These are phyloP conservation scores for Didymodactylos carnosus DNA, from an alignment of 2,888 invertebrate species.

Conservation along the genomic window DNA sequence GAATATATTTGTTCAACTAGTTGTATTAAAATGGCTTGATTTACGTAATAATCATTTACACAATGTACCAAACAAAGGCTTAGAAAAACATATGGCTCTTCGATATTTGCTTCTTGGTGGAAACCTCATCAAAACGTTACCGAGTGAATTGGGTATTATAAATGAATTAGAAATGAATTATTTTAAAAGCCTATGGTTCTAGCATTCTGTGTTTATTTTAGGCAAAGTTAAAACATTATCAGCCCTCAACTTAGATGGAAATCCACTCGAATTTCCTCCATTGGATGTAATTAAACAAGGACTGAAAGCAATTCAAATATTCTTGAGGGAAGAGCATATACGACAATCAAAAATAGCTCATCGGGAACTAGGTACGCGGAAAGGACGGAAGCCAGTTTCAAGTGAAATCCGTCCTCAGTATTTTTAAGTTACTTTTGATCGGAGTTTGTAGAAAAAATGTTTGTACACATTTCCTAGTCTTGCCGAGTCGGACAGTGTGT, in stretches of 20 bases:
- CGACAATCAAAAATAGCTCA: background rate
- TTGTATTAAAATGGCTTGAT: slow-evolving; percentile 29
- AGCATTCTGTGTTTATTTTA: slow-evolving; percentile 16
- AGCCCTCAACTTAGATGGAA: slow-evolving; percentile 28
- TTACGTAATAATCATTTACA: slow-evolving; percentile 24
- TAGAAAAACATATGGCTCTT: slow-evolving; percentile 24
- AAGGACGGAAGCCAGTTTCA: no score
- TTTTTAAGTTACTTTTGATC: no score
- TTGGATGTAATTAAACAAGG: slow-evolving; percentile 26
- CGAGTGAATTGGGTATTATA: slow-evolving; percentile 27
- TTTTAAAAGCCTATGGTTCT: background rate
- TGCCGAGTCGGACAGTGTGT: no score
- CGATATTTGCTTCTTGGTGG: slow-evolving; percentile 27
- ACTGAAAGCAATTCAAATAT: slow-evolving; percentile 23
- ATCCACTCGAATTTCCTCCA: slow-evolving; percentile 31
- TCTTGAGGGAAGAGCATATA: slow-evolving; percentile 22
- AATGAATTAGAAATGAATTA: background rate
- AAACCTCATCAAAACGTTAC: slow-evolving; percentile 26
- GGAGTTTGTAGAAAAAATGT: no score
- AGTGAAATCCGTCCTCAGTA: no score
- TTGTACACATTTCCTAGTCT: no score
- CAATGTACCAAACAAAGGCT: slow-evolving; percentile 25
- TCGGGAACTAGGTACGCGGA: no score
- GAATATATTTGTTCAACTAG: slow-evolving; percentile 27
- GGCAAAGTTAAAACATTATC: slow-evolving; percentile 26